These are phyloP conservation scores for Erpobdella octoculata DNA, from an alignment of 2,888 invertebrate genomes.

Conservation along the genomic window DNA sequence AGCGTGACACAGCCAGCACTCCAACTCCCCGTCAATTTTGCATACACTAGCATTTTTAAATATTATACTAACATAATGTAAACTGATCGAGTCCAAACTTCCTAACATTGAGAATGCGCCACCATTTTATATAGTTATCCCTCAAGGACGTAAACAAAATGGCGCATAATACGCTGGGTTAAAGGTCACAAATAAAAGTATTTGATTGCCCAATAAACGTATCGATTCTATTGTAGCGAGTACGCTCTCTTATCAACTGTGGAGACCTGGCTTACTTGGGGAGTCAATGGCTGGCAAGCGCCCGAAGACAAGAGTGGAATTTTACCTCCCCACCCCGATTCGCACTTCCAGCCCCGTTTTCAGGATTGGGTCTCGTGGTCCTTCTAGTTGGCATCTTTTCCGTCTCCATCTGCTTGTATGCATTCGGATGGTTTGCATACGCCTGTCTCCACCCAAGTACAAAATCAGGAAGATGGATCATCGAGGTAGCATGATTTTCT, in stretches of 20 bases:
- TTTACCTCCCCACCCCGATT: background rate
- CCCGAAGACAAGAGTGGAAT: background rate
- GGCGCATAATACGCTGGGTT: too few relatives aligned
- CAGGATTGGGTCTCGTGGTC: background rate
- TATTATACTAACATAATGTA: too few relatives aligned
- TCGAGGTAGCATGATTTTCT: too few relatives aligned
- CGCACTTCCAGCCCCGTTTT: background rate
- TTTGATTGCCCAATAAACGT: background rate
- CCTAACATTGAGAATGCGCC: too few relatives aligned
- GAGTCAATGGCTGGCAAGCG: slow-evolving; percentile 17
- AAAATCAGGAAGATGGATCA: slow-evolving; percentile 23
- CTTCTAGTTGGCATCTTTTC: slow-evolving; percentile 18
- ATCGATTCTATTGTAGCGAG: slow-evolving; percentile 12
- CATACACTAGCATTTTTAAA: too few relatives aligned
- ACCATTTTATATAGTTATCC: too few relatives aligned
- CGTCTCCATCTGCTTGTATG: slow-evolving; percentile 22
- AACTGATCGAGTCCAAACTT: too few relatives aligned
- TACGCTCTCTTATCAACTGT: slow-evolving; percentile 20
- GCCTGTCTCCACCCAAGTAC: slow-evolving; percentile 88
- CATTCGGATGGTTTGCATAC: slow-evolving; percentile 74
- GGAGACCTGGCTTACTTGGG: slow-evolving; percentile 1
- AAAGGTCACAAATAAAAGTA: too few relatives aligned
- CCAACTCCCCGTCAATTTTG: too few relatives aligned
- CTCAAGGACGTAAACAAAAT: too few relatives aligned
- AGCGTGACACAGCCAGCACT: too few relatives aligned